A percentile compares a stretch with the other conserved stretches of the same genome.
Conservation (phyloP, 1,140 invertebrate genomes). For the Pogonomyrmex barbatus region DNA sequence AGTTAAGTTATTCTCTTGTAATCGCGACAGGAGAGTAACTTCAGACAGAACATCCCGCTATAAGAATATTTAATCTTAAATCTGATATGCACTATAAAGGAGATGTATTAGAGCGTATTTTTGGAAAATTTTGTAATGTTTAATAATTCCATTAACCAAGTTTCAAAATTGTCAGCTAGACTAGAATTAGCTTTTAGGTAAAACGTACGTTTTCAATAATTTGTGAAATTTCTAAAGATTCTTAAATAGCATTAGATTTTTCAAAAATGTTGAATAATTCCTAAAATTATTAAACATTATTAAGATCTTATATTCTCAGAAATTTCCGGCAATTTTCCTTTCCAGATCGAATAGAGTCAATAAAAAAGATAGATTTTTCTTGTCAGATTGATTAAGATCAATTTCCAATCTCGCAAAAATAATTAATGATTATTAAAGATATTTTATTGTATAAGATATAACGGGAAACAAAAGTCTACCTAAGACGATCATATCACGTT, state of each 20-base stretch:
- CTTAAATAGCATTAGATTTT: neutral
- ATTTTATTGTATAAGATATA: constrained; percentile 1
- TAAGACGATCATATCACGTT: constrained; percentile 33
- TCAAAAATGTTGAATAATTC: neutral
- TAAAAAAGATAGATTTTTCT: neutral
- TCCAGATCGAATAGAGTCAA: neutral
- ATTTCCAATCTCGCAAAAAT: neutral
- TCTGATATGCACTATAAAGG: neutral
- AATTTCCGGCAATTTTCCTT: neutral
- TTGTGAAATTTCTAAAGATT: neutral
- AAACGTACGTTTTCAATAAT: neutral
- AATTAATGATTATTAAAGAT: constrained; percentile 25
- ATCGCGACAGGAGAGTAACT: neutral
- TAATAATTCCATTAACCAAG: neutral
- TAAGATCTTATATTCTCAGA: too few species aligned
- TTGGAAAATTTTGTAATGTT: neutral
- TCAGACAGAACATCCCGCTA: neutral
- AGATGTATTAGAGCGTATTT: neutral
- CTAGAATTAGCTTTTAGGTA: neutral
- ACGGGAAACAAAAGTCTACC: neutral
- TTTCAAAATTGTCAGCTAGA: neutral
- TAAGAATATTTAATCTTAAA: neutral
- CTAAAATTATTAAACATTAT: too few species aligned
- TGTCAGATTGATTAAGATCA: neutral
- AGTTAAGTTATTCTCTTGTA: too few species aligned